Percentiles rank a stretch among this genome's conserved stretches.
phyloP scores from a whole-genome alignment of 2,797 vertebrate species.

The Brachymystax lenok region DNA sequence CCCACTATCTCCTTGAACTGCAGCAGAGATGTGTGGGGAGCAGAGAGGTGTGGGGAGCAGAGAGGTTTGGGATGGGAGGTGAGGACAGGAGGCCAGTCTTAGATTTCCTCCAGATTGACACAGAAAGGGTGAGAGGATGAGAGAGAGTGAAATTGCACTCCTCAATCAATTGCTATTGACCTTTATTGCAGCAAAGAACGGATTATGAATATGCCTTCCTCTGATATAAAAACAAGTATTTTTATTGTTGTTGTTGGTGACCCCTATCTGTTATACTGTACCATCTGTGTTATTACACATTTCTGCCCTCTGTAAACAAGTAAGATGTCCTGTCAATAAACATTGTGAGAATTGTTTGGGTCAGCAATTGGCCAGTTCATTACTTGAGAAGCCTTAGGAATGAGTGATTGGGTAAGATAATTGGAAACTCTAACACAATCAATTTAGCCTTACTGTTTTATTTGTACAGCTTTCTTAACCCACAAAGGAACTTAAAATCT shows the following conservation, averaged over 20 bases:
- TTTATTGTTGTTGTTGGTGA: not conserved
- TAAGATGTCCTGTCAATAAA: not conserved
- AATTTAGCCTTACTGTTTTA: not conserved
- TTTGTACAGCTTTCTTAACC: too few species aligned
- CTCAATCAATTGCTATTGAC: conserved; percentile 13
- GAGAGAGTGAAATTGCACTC: not conserved
- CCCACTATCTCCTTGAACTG: not conserved
- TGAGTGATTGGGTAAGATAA: not conserved
- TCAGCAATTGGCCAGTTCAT: not conserved
- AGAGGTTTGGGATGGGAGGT: not conserved
- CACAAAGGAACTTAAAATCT: not conserved
- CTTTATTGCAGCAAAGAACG: not conserved
- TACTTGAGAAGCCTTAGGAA: not conserved
- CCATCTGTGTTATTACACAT: not conserved
- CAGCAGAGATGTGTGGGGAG: not conserved
- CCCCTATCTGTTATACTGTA: not conserved
- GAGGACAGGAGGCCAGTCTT: conserved; percentile 1
- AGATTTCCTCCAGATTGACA: conserved; percentile 7
- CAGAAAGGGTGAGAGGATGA: not conserved
- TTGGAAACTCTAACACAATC: not conserved
- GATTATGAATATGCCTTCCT: not conserved
- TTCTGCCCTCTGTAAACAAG: not conserved
- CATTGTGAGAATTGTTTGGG: not conserved
- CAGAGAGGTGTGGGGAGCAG: too few species aligned
- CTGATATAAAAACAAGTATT: not conserved